Base-by-base conservation (phyloP, 2,113 vertebrate genomes). In the Limnothrissa miodon region DNA sequence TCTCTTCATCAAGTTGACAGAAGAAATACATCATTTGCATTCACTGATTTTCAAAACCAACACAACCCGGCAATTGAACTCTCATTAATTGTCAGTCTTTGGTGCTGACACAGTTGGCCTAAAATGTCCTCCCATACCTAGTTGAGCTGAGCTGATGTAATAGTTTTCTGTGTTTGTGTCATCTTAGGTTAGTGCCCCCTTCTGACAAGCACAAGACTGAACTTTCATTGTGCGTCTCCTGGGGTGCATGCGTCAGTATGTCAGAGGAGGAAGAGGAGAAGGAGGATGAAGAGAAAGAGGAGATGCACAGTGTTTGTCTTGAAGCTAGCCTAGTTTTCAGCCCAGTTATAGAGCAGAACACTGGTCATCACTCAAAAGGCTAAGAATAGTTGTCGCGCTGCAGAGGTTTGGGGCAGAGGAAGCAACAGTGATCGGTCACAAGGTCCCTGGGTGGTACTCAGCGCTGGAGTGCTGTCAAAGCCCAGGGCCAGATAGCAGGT, bases 271-370 rank as follows among this genome's bases (percentile, higher is more conserved):
- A 39, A 1, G 29, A 78, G 25, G 5, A 78, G 39, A 19, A 17
- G 19, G 15, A 44, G 10, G 15, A 42, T 4, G 74, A 36, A 19
- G 17, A 45, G 62, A 33, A 36, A n/a, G 29, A 78, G 39, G 81
- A 82, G 29, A 29, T 17, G 25, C 4, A 74, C 11, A 82, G 42
- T 62, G 78, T 86, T 84, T 84, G 42, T 80, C 82, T 80, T 79
- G 25, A 42, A 74, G 78, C 70, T 83, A 85, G 82, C 85, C 85
- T 81, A 80, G 39, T 82, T 83, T 85, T 81, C 79, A 86, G 80
- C 84, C 48, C 80, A 48, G 62, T 83, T 83, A 15, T 48, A 80
- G 78, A 81, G 83, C 51, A 81, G 80, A 42, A 79, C 53, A 81
- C 51, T 36, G 51, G 81, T 81, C 86, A 86, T 78, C 80, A 80